These are phyloP conservation scores for Isichthys henryi DNA, from an alignment of 2,113 vertebrate genomes.

Conservation along the genomic window DNA sequence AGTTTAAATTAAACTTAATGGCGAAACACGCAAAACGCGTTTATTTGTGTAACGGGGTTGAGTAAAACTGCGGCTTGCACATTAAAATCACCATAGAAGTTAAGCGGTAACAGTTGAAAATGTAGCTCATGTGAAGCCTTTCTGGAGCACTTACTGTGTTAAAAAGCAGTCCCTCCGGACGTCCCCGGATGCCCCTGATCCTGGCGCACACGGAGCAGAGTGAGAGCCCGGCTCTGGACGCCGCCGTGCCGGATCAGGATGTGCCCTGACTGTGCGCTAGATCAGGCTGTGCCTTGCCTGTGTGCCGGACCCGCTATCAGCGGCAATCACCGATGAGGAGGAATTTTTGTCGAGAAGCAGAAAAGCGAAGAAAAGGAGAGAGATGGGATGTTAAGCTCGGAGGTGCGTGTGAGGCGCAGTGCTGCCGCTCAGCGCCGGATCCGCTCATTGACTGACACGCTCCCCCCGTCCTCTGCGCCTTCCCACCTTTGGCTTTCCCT, in stretches of 20 bases:
- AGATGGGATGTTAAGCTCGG: constrained; percentile 29
- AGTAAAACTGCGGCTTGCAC: constrained; percentile 19
- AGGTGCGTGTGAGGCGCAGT: constrained; percentile 62
- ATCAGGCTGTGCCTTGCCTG: constrained; percentile 64
- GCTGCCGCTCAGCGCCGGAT: constrained; percentile 77
- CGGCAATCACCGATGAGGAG: constrained; percentile 67
- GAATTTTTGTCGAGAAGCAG: constrained; percentile 26
- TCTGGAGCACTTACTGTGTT: constrained; percentile 65
- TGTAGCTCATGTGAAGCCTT: constrained; percentile 34
- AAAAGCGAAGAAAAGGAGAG: constrained; percentile 19
- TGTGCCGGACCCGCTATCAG: constrained; percentile 68
- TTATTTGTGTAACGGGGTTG: neutral
- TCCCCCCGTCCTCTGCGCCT: constrained; percentile 17
- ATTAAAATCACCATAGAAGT: constrained; percentile 22
- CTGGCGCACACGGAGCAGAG: constrained; percentile 40
- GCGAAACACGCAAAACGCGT: neutral
- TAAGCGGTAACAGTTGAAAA: constrained; percentile 20
- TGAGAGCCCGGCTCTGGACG: constrained; percentile 59
- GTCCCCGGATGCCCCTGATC: constrained; percentile 47
- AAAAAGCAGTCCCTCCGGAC: constrained; percentile 55
- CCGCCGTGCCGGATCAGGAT: constrained; percentile 48
- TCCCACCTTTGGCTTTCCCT: constrained; percentile 46
- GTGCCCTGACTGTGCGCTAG: constrained; percentile 37
- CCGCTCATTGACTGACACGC: constrained; percentile 81
- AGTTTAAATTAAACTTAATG: neutral